phyloP scores from a whole-genome alignment of 2,888 invertebrate species.

The Ypsolopha sequella region DNA sequence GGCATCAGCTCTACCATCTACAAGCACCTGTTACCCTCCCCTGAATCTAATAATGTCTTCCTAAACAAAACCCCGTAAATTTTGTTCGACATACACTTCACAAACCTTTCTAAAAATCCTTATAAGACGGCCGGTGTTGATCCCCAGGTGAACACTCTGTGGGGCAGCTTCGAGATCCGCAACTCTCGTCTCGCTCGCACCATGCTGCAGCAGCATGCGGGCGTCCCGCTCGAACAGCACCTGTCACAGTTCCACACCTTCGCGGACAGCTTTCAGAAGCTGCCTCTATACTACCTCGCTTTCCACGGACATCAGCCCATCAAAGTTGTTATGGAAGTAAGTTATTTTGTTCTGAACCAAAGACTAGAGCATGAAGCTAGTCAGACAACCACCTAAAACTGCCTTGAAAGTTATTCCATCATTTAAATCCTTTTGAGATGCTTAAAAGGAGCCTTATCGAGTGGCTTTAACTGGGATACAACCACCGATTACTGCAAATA shows the following conservation, averaged over 20 bases:
- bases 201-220: conserved; percentile 91
- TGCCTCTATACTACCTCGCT: conserved; percentile 94
- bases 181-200: conserved; percentile 90
- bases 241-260: conserved; percentile 80
- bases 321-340: conserved; percentile 90
- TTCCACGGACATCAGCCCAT: conserved; percentile 95
- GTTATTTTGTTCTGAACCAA: conserved; percentile 7
- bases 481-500: too few relatives aligned
- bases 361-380: too few relatives aligned
- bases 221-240: conserved; percentile 78
- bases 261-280: conserved; percentile 86
- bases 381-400: too few relatives aligned
- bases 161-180: conserved; percentile 98
- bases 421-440: too few relatives aligned
- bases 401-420: neutral
- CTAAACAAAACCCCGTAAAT: too few relatives aligned
- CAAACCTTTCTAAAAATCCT: too few relatives aligned
- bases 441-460: too few relatives aligned
- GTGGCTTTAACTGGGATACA: too few relatives aligned
- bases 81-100: too few relatives aligned
- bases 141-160: conserved; percentile 83
- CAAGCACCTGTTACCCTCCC: too few relatives aligned
- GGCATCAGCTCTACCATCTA: too few relatives aligned
- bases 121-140: neutral
- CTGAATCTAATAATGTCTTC: too few relatives aligned